phyloP scores from a whole-genome alignment of 2,888 invertebrate genomes.

The Ischnus inquisitorius region DNA sequence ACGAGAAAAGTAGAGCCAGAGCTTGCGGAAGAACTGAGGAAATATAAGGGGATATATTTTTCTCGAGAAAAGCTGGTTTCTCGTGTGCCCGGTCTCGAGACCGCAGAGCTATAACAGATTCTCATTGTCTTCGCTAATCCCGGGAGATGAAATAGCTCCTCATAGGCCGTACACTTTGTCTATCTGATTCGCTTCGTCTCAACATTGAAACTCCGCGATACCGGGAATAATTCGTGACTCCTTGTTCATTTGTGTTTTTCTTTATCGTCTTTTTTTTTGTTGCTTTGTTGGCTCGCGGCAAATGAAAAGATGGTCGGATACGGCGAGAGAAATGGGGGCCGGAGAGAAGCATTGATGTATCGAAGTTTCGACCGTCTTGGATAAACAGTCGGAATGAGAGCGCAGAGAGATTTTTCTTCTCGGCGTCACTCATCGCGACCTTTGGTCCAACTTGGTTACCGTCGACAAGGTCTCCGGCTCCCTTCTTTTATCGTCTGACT shows the following conservation, averaged over 20 bases:
- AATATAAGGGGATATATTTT: constrained; percentile 45
- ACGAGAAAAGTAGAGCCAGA: too few species aligned
- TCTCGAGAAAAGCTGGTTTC: constrained; percentile 33
- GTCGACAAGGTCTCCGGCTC: background rate
- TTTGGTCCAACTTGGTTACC: background rate
- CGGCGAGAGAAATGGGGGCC: background rate
- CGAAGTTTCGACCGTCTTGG: background rate
- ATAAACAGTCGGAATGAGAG: background rate
- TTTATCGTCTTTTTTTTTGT: constrained; percentile 1
- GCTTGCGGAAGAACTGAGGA: constrained; percentile 3
- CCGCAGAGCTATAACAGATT: background rate
- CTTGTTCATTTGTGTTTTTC: background rate
- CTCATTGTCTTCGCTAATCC: constrained; percentile 20
- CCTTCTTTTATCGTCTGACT: too few species aligned
- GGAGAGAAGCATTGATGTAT: background rate
- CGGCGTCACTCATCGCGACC: background rate
- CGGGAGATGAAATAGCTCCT: constrained; percentile 3
- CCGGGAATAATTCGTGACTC: constrained; percentile 17
- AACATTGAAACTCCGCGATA: background rate
- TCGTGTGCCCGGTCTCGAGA: background rate
- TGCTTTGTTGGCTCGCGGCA: background rate
- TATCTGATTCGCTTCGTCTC: background rate
- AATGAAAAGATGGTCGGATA: background rate
- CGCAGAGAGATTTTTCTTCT: constrained; percentile 7
- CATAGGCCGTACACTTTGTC: background rate